Base-by-base conservation (phyloP, 2,797 vertebrate genomes). In the Linurgus olivaceus region DNA sequence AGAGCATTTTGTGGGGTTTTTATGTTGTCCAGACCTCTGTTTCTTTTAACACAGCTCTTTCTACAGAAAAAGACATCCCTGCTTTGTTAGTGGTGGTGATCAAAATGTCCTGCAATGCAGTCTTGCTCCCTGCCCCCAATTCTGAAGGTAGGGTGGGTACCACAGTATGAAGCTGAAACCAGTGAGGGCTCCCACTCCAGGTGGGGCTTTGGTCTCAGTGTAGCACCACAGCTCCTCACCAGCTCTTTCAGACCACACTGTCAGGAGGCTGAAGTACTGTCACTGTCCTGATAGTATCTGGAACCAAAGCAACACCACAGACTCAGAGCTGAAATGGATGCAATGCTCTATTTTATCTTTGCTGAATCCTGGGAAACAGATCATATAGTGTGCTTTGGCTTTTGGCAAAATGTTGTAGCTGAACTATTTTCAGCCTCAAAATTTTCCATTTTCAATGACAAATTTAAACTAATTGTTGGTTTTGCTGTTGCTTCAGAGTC, bases 381-480 rank as follows among this genome's bases (percentile, higher is more conserved):
- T 86, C 57, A 57, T 15, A 58, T 48, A 15, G 1, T 33, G 4
- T 88, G 51, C 76, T 59, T 24, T 61, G 40, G 73, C 37, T 89
- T 91, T 75, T 38, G 81, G 54, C 35, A 72, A 79, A 90, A 90
- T 35, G 11, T n/a, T 82, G 37, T 62, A 90, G 67, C 48, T 55
- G 59, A 90, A 62, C 48, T 73, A 86, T 90, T 93, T 95, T 80
- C 65, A 80, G 76, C 65, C 54, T 94, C 44, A 58, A 86, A 93
- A 92, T 44, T 37, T 33, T 65, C 74, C 29, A 7, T 90, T 96
- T 90, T 93, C 86, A 71, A 29, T 72, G 50, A 74, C 45, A 92
- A 86, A 93, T 92, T 88, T 80, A 72, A 83, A 79, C 63, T 94
- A 90, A 94, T 88, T 95, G 68, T 62, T 89, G 87, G 7, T 78